A percentile compares a stretch with the other conserved stretches of the same genome.
Evolutionary conservation across 2,113 vertebrate genomes (phyloP).

Genomic region (Cynocephalus volans): DNA sequence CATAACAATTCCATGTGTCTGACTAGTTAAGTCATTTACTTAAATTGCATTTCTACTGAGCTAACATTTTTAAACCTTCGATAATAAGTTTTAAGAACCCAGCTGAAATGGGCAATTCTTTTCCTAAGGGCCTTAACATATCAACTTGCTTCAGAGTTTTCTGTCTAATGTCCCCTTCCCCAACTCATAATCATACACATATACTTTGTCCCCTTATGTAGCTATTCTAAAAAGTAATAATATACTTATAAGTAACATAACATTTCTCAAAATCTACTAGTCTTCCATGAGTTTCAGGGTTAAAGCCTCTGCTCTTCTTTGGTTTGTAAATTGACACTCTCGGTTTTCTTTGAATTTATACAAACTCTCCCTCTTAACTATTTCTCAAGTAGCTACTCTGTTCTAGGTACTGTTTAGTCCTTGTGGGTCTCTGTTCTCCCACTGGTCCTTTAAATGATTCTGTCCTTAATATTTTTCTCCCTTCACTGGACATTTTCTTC

Average conservation of each 20-base stretch:
- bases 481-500: neutral
- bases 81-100: slow-evolving; percentile 30
- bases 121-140: slow-evolving; percentile 21
- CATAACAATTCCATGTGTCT: slow-evolving; percentile 2
- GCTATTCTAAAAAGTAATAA: slow-evolving; percentile 30
- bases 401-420: neutral
- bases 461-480: neutral
- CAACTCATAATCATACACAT: neutral
- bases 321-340: neutral
- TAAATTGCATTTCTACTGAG: slow-evolving; percentile 48
- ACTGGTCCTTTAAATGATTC: neutral
- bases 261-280: slow-evolving; percentile 28
- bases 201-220: neutral
- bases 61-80: slow-evolving; percentile 6
- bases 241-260: neutral
- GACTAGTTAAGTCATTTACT: slow-evolving; percentile 18
- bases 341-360: neutral
- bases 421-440: neutral
- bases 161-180: neutral
- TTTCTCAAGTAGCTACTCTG: neutral
- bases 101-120: neutral
- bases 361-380: neutral
- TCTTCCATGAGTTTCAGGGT: neutral
- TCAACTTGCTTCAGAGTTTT: slow-evolving; percentile 59
- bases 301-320: neutral